Conservation (phyloP, 2,888 invertebrate species). For the Pyrrhia umbra region DNA sequence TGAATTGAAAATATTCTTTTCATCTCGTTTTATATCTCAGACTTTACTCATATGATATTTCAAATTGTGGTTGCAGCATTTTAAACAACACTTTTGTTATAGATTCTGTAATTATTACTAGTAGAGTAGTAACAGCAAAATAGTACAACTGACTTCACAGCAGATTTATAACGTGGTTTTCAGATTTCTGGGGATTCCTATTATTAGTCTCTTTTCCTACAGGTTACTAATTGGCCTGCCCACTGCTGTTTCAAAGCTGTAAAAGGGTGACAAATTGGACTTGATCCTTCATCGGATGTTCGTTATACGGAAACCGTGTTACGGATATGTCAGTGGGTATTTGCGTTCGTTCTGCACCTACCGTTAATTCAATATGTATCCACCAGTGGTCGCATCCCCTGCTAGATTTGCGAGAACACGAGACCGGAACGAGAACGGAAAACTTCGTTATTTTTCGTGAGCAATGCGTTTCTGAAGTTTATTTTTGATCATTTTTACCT, state of each 20-base stretch:
- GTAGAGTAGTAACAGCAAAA: not conserved
- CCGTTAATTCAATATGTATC: slow-evolving; percentile 8
- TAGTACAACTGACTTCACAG: not conserved
- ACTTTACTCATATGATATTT: too few species aligned
- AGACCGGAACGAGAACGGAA: not conserved
- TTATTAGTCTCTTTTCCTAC: not conserved
- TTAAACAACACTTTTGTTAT: too few species aligned
- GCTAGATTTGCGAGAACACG: slow-evolving; percentile 1
- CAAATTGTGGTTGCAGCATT: too few species aligned
- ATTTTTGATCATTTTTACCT: too few species aligned
- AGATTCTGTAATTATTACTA: too few species aligned
- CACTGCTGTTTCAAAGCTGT: not conserved
- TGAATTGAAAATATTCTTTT: too few species aligned
- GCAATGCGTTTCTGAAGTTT: not conserved
- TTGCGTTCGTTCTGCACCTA: slow-evolving; percentile 15
- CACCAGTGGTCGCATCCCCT: slow-evolving; percentile 19
- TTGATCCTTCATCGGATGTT: slow-evolving; percentile 17
- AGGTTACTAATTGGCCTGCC: slow-evolving; percentile 20
- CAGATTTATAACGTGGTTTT: not conserved
- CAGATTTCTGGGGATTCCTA: not conserved
- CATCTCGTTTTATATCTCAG: too few species aligned
- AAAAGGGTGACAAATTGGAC: slow-evolving; percentile 8
- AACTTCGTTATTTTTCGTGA: slow-evolving; percentile 13
- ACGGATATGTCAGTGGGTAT: slow-evolving; percentile 26
- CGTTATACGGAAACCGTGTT: slow-evolving; percentile 25